These are phyloP conservation scores for Xanthostigma xanthostigma DNA, from an alignment of 2,888 invertebrate genomes.

Conservation along the genomic window DNA sequence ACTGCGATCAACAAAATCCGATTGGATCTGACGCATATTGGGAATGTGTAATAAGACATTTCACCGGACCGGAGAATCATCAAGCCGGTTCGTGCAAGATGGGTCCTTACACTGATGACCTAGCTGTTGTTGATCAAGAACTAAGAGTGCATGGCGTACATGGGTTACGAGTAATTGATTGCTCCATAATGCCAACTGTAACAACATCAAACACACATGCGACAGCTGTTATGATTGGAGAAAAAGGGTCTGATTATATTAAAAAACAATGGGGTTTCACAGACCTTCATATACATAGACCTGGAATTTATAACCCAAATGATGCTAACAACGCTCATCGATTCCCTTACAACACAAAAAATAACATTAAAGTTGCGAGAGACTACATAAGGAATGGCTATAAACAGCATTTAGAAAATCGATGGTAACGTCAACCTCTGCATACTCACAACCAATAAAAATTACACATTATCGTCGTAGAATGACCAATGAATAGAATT, in stretches of 20 bases:
- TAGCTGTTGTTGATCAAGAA: conserved; percentile 59
- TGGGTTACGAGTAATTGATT: conserved; percentile 36
- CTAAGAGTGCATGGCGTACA: conserved; percentile 46
- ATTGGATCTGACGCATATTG: conserved; percentile 55
- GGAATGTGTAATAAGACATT: conserved; percentile 51
- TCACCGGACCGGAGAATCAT: conserved; percentile 70
- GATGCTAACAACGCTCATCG: too few species aligned
- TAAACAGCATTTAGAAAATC: too few species aligned
- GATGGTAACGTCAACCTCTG: too few species aligned
- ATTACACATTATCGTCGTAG: too few species aligned
- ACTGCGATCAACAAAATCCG: conserved; percentile 29
- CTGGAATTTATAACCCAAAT: too few species aligned
- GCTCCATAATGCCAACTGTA: conserved; percentile 26
- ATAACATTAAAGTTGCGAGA: too few species aligned
- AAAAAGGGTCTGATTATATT: conserved; percentile 25
- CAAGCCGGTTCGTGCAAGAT: conserved; percentile 73
- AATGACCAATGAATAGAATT: too few species aligned
- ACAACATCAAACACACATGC: conserved; percentile 28
- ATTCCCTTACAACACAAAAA: too few species aligned
- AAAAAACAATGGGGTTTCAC: conserved; percentile 21
- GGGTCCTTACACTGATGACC: conserved; percentile 53
- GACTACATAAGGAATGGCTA: too few species aligned
- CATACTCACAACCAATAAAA: too few species aligned
- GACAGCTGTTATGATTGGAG: conserved; percentile 28
- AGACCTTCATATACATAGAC: too few species aligned